phyloP scores from a whole-genome alignment of 2,888 invertebrate genomes.

The Macrophya annulata region DNA sequence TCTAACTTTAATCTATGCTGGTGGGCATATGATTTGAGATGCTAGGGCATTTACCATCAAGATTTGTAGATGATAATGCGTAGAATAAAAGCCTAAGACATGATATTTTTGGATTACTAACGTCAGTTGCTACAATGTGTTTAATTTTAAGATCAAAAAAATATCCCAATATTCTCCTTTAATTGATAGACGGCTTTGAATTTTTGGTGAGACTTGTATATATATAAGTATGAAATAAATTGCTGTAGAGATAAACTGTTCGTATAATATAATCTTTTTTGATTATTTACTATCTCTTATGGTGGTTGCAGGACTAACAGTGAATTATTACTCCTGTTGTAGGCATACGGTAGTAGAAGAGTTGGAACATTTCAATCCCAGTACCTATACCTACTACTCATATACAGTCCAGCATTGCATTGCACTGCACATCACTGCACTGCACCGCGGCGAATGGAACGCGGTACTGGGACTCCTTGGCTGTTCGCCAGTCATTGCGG shows the following conservation, averaged over 20 bases:
- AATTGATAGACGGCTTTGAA: too few species aligned
- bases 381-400: background rate
- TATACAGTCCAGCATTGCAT: background rate
- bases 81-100: too few species aligned
- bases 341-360: constrained; percentile 2
- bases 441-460: constrained; percentile 24
- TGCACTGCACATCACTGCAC: background rate
- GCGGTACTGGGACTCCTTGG: constrained; percentile 42
- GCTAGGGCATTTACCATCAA: too few species aligned
- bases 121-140: too few species aligned
- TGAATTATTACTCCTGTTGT: constrained; percentile 1
- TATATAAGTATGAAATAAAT: background rate
- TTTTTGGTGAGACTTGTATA: too few species aligned
- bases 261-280: background rate
- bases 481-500: constrained; percentile 49
- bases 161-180: too few species aligned
- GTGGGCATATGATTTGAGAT: too few species aligned
- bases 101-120: too few species aligned
- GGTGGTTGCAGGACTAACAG: background rate
- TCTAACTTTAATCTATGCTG: too few species aligned
- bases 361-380: background rate
- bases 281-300: background rate
- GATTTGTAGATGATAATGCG: too few species aligned
- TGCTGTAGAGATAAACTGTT: background rate
- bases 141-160: too few species aligned